Percentiles rank a stretch among this genome's conserved stretches.
phyloP scores from a whole-genome alignment of 2,113 vertebrate genomes.

The Anarhynchus alexandrinus region DNA sequence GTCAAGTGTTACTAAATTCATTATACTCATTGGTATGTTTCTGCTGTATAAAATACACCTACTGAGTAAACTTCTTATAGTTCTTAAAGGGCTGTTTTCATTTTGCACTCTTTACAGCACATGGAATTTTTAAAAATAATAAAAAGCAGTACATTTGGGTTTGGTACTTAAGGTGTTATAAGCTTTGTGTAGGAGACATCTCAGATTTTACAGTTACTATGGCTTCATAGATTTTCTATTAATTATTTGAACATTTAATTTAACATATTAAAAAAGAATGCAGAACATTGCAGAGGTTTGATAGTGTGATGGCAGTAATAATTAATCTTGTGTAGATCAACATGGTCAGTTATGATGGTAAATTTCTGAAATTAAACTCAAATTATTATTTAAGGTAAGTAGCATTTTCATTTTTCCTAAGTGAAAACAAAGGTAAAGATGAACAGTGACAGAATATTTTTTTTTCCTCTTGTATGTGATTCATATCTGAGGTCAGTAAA shows the following conservation, averaged over 20 bases:
- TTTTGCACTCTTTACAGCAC: neutral
- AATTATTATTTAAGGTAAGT: neutral
- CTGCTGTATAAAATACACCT: neutral
- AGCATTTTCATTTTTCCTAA: neutral
- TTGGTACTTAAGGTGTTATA: neutral
- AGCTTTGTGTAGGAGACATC: neutral
- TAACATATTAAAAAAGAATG: neutral
- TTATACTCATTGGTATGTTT: neutral
- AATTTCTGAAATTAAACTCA: neutral
- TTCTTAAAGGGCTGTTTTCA: neutral
- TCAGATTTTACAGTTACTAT: neutral
- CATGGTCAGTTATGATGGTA: neutral
- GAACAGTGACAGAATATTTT: neutral
- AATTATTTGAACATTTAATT: neutral
- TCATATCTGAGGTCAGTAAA: neutral
- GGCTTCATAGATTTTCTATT: neutral
- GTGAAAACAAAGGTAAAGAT: neutral
- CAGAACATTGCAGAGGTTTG: neutral
- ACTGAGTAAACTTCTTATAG: neutral
- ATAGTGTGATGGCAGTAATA: neutral
- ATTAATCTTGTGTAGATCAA: neutral
- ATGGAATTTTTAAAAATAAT: neutral
- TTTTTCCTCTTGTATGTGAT: neutral
- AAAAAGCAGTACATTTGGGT: neutral
- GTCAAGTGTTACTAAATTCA: neutral